phyloP scores from a whole-genome alignment of 2,888 invertebrate genomes.

The Mythimna lalbum region DNA sequence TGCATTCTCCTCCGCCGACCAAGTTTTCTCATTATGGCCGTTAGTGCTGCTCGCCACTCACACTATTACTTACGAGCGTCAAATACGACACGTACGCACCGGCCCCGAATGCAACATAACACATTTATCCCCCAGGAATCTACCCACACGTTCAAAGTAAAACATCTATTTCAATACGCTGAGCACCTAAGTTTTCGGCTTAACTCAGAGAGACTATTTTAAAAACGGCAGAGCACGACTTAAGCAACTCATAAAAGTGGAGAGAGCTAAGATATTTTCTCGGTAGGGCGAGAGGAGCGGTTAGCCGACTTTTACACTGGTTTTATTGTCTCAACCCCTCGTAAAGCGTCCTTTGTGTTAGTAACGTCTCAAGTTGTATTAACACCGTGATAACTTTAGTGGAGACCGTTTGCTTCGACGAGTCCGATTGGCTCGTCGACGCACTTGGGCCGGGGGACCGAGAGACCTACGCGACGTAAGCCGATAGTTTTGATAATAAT shows the following conservation, averaged over 20 bases:
- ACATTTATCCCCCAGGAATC: slow-evolving; percentile 50
- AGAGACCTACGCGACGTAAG: slow-evolving; percentile 76
- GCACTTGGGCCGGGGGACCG: slow-evolving; percentile 80
- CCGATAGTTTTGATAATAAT: slow-evolving; percentile 85
- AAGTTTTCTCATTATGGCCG: slow-evolving; percentile 89
- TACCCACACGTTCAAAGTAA: slow-evolving; percentile 46
- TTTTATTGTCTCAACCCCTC: slow-evolving; percentile 87
- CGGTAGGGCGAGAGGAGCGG: slow-evolving; percentile 78
- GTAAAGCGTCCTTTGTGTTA: slow-evolving; percentile 84
- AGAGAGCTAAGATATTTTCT: slow-evolving; percentile 80
- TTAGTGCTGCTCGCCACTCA: slow-evolving; percentile 79
- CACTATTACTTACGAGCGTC: slow-evolving; percentile 78
- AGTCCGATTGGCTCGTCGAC: slow-evolving; percentile 74
- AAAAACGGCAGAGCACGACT: slow-evolving; percentile 80
- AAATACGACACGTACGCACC: slow-evolving; percentile 78
- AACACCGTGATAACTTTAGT: slow-evolving; percentile 86
- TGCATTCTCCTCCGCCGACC: slow-evolving; percentile 75
- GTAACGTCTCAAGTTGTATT: slow-evolving; percentile 87
- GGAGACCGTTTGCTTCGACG: slow-evolving; percentile 62
- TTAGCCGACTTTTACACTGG: slow-evolving; percentile 88
- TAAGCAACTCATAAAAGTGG: slow-evolving; percentile 84
- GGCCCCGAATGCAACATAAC: slow-evolving; percentile 63
- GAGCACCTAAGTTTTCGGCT: slow-evolving; percentile 72
- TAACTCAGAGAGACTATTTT: slow-evolving; percentile 75
- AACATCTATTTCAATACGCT: slow-evolving; percentile 77